A percentile compares a stretch with the other conserved stretches of the same genome.
These are phyloP conservation scores for Oceanodroma leucorhoa DNA, from an alignment of 2,797 vertebrate species.

Conservation along the genomic window DNA sequence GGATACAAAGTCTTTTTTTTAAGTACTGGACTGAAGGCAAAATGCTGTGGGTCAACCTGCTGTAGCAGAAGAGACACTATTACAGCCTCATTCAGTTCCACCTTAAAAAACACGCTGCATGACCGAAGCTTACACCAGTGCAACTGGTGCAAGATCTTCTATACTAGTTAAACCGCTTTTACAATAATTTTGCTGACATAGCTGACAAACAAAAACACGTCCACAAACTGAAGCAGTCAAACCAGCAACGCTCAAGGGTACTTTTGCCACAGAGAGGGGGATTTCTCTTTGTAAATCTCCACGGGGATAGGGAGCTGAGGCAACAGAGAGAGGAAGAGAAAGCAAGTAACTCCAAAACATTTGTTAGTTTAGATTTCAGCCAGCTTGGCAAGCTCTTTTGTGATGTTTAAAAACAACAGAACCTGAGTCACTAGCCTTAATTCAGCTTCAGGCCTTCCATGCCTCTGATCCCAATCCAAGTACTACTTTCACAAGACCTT, in stretches of 20 bases:
- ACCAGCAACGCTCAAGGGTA: fast-evolving
- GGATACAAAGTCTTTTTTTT: background rate
- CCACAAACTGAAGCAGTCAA: background rate
- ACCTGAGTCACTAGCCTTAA: background rate
- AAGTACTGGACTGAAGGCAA: background rate
- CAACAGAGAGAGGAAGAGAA: background rate
- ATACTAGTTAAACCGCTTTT: background rate
- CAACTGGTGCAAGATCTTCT: background rate
- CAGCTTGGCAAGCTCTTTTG: background rate
- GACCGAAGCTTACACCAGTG: background rate
- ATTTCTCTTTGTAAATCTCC: background rate
- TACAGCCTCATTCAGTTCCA: background rate
- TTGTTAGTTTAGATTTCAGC: slow-evolving; percentile 21
- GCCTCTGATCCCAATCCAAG: background rate
- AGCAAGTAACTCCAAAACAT: background rate
- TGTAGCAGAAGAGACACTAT: background rate
- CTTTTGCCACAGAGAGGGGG: background rate
- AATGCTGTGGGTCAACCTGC: background rate
- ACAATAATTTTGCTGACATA: background rate
- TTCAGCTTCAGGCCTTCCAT: background rate
- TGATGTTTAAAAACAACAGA: background rate
- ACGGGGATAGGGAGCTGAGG: background rate
- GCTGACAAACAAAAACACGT: background rate
- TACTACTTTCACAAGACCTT: slow-evolving; percentile 3
- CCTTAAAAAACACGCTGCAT: background rate